Conservation (phyloP, 2,797 vertebrate genomes). For the Alcedo atthis region DNA sequence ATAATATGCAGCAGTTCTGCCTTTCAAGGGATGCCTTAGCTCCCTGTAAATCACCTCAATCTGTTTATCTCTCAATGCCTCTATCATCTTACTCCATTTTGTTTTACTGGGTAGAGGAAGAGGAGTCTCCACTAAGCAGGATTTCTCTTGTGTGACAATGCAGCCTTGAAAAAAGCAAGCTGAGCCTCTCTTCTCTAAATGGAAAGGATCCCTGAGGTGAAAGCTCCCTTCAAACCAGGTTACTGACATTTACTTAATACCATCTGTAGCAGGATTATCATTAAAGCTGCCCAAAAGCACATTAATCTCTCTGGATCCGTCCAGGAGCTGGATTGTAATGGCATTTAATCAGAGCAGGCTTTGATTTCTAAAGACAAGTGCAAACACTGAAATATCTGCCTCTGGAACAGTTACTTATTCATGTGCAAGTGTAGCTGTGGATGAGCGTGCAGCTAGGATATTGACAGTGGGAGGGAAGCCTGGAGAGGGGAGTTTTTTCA, state of each 20-base stretch:
- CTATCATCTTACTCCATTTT: constrained; percentile 26
- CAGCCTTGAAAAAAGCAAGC: constrained; percentile 57
- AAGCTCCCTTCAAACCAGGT: constrained; percentile 68
- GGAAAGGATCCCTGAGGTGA: constrained; percentile 68
- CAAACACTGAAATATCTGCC: constrained; percentile 67
- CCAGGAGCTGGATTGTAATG: constrained; percentile 67
- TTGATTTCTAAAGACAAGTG: constrained; percentile 77
- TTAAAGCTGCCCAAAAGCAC: constrained; percentile 70
- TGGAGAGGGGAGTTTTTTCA: background rate
- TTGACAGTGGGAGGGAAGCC: background rate
- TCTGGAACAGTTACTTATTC: constrained; percentile 63
- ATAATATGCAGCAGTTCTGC: background rate
- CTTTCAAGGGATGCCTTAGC: constrained; percentile 9
- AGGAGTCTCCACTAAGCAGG: constrained; percentile 22
- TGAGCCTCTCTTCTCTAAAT: constrained; percentile 53
- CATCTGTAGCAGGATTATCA: constrained; percentile 68
- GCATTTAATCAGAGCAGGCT: constrained; percentile 74
- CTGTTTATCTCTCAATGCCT: background rate
- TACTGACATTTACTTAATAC: constrained; percentile 73
- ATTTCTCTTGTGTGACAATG: constrained; percentile 52
- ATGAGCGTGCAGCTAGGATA: background rate
- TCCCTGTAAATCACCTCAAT: background rate
- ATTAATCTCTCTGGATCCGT: constrained; percentile 73
- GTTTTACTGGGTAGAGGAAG: background rate
- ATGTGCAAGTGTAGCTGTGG: constrained; percentile 14